phyloP scores from a whole-genome alignment of 2,888 invertebrate genomes.

The Lamellibrachia columna region DNA sequence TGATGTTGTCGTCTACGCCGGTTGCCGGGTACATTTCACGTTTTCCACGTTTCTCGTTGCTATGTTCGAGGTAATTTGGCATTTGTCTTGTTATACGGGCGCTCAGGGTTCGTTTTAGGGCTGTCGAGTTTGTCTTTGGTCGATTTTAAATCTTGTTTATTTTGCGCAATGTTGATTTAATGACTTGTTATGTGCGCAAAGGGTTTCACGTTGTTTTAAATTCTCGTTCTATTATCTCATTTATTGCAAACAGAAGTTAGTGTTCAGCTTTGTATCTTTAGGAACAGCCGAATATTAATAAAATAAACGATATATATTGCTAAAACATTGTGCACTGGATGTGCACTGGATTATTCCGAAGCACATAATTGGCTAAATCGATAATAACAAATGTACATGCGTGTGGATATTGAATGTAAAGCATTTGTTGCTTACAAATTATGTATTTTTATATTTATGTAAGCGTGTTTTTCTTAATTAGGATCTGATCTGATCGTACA shows the following conservation, averaged over 20 bases:
- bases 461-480: background rate
- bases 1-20: background rate
- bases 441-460: background rate
- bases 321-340: no score
- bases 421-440: background rate
- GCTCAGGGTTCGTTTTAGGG: background rate
- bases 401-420: background rate
- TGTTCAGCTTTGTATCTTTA: background rate
- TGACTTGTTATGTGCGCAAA: background rate
- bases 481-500: background rate
- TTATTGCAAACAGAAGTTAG: background rate
- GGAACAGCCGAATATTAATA: background rate
- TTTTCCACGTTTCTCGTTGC: background rate
- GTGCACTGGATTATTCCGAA: background rate
- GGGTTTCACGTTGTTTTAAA: background rate
- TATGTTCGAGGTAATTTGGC: background rate
- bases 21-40: background rate
- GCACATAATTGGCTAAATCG: background rate
- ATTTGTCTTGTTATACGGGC: background rate
- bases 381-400: background rate
- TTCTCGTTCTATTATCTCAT: background rate
- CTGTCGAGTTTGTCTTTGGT: background rate
- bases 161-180: background rate
- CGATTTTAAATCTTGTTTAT: background rate
- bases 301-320: no score